Evolutionary conservation across 2,888 invertebrate genomes (phyloP).

Genomic region (Escarpia spicata): DNA sequence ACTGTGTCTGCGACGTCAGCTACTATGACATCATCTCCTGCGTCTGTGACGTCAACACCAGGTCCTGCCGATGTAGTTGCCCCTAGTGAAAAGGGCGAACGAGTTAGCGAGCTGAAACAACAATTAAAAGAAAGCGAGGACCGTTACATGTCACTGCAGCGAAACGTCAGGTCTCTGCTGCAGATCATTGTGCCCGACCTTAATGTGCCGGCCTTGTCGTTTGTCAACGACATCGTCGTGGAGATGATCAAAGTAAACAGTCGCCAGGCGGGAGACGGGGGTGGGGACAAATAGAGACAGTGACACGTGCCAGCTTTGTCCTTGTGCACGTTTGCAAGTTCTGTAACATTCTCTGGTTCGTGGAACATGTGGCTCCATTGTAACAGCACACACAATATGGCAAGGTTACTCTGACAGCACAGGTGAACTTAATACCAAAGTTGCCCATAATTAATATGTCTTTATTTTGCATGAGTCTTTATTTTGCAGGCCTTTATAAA

Average conservation of each 20-base stretch:
- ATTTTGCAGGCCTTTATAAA: too few species aligned
- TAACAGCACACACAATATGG: too few species aligned
- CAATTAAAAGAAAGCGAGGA: slow-evolving; percentile 25
- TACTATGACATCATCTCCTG: too few species aligned
- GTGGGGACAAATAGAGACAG: neutral
- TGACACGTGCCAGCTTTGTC: neutral
- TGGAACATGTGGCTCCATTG: too few species aligned
- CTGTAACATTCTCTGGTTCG: neutral
- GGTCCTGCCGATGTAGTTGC: neutral
- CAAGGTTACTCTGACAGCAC: neutral
- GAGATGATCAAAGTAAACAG: slow-evolving; percentile 30
- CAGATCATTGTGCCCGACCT: slow-evolving; percentile 29
- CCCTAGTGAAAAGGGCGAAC: neutral
- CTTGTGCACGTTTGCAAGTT: neutral
- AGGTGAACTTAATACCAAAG: neutral
- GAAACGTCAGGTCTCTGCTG: slow-evolving; percentile 24
- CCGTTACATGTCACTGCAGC: neutral
- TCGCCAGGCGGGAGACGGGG: neutral
- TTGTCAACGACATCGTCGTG: slow-evolving; percentile 27
- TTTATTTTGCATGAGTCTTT: too few species aligned
- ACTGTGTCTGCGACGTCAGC: neutral
- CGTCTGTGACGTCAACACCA: neutral
- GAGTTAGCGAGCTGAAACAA: slow-evolving; percentile 9
- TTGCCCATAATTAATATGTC: neutral
- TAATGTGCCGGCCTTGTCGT: slow-evolving; percentile 10